Evolutionary conservation across 2,113 vertebrate species (phyloP).

Genomic region (Mormoops blainvillei): DNA sequence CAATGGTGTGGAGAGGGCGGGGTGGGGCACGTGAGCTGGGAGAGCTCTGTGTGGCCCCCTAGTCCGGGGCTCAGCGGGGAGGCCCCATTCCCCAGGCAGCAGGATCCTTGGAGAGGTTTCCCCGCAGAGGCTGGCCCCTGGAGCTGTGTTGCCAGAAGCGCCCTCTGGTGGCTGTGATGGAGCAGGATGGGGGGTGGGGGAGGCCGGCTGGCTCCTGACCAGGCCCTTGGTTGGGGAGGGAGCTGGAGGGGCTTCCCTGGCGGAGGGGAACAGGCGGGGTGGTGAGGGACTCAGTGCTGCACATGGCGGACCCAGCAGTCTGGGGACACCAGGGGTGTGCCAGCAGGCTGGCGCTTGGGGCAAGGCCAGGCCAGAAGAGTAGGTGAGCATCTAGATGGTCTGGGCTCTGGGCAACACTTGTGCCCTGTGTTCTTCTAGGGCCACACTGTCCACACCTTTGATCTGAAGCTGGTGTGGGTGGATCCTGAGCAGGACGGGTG

Average conservation of each 20-base stretch:
- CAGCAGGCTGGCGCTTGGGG: background rate
- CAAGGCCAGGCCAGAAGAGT: background rate
- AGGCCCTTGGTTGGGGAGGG: background rate
- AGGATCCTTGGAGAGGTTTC: background rate
- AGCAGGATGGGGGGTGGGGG: background rate
- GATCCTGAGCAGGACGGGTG: conserved; percentile 64
- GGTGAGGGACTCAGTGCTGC: background rate
- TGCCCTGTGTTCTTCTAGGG: conserved; percentile 67
- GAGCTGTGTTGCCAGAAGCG: background rate
- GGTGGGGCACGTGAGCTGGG: background rate
- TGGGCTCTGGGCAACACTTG: background rate
- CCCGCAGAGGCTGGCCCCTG: rapidly evolving
- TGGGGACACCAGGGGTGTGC: background rate
- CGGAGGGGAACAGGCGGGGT: background rate
- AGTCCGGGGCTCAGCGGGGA: background rate
- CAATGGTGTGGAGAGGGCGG: background rate
- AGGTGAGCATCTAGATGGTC: background rate
- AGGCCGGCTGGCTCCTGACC: background rate
- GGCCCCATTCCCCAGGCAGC: rapidly evolving
- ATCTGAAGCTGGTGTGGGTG: conserved; percentile 83
- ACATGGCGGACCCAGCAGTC: background rate
- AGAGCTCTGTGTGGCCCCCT: background rate
- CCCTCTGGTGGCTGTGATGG: background rate
- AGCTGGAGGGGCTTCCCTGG: background rate
- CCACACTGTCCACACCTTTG: conserved; percentile 74